Evolutionary conservation across 2,888 invertebrate genomes (phyloP), one percentile per base, ranked within the genome.

Genomic region (Doris montereyensis): DNA sequence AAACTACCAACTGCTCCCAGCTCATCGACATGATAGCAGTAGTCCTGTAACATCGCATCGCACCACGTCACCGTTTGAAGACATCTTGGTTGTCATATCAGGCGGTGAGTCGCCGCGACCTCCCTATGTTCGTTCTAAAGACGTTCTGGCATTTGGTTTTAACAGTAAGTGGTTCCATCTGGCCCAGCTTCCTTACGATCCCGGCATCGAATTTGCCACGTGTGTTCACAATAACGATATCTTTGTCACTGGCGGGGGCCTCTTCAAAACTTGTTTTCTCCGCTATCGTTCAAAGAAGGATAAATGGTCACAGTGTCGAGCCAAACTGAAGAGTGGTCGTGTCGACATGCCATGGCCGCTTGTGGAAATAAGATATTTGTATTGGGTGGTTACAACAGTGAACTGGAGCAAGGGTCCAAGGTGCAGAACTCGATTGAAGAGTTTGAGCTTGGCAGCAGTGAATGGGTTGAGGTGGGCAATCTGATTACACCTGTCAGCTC

Each of bases 311-410:
- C 84, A 84, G 67, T 84, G 85, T 28, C 82, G 85, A 17, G 84
- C 85, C 32, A 85, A 86, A 17, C 81, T 88, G 78, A 84, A 82
- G 73, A 84, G 84, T 52, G 88, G 88, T 8, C 79, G 88, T 81
- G 87, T 26, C 85, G 88, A 10, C 88, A 88, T 75, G 86, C 87
- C 1, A 86, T 87, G 84, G 87, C 85, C 4, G 85, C 88, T 0
- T 82, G 86, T 30, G 86, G 87, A 13, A 85, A 86, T 70, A 83
- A 83, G 24, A 79, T 88, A 26, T 88, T 86, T 68, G 86, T 85
- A 0, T 83, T 88, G 5, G 88, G 88, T 13, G 88, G 88, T 1
- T 88, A 87, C 79, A 87, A 88, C 78, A 87, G 86, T 71, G 85
- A 87, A 21, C 79, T 86, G 13, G 84, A 84, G 21, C 87, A 87